Percentiles rank a stretch among this genome's conserved stretches.
phyloP scores from a whole-genome alignment of 2,888 invertebrate genomes.

The Pristionchus mayeri region DNA sequence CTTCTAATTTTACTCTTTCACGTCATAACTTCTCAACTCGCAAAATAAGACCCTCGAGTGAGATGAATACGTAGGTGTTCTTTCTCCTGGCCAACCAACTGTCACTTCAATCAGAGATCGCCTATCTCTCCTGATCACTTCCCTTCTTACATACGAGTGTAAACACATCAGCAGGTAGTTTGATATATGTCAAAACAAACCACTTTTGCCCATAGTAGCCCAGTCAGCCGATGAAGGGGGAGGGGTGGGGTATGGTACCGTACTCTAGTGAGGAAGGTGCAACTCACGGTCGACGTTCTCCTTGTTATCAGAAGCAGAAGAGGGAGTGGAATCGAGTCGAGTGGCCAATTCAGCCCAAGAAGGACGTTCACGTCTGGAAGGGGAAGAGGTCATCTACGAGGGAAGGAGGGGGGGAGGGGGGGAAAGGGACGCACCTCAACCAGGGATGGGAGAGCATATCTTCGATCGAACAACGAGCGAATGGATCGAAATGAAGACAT shows the following conservation, averaged over 20 bases:
- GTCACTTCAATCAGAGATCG: slow-evolving; percentile 7
- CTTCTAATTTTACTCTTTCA: slow-evolving; percentile 7
- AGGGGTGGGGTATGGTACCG: background rate
- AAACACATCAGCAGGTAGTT: slow-evolving; percentile 20
- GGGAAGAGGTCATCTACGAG: background rate
- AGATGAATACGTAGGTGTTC: no score
- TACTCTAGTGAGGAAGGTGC: background rate
- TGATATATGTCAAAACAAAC: slow-evolving; percentile 28
- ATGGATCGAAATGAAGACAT: slow-evolving; percentile 71
- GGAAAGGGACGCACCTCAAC: slow-evolving; percentile 50
- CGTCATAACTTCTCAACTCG: background rate
- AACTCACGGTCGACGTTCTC: slow-evolving; percentile 29
- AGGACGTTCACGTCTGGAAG: slow-evolving; percentile 24
- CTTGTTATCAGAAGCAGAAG: background rate
- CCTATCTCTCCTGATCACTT: background rate
- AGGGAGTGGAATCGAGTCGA: slow-evolving; percentile 26
- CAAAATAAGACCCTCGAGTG: background rate
- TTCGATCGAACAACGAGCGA: slow-evolving; percentile 64
- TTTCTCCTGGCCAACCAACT: background rate
- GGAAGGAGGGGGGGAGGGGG: background rate
- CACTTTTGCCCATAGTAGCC: slow-evolving; percentile 29
- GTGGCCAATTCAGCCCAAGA: background rate
- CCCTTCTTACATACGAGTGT: background rate
- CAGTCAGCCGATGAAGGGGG: background rate
- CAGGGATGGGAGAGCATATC: slow-evolving; percentile 70